Conservation (phyloP, 2,888 invertebrate genomes). For the Unio pictorum region DNA sequence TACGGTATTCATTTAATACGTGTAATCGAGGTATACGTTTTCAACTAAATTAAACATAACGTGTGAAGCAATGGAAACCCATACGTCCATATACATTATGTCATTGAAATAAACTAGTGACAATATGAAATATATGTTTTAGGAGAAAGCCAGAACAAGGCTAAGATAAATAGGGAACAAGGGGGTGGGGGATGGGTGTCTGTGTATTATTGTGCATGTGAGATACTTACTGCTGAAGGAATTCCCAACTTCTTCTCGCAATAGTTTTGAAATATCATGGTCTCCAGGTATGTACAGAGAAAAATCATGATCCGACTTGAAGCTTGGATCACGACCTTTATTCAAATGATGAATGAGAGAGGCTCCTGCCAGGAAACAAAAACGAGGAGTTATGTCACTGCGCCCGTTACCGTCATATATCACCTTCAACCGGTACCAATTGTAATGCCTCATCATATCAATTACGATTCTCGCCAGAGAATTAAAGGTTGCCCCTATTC, state of each 20-base stretch:
- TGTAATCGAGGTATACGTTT: no score
- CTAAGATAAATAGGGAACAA: no score
- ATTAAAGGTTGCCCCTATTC: slow-evolving; percentile 56
- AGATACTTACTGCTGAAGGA: slow-evolving; percentile 46
- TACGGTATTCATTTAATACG: no score
- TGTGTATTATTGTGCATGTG: not conserved
- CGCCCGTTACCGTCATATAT: slow-evolving; percentile 84
- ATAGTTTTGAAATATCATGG: slow-evolving; percentile 25
- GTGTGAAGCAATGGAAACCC: no score
- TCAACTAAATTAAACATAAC: no score
- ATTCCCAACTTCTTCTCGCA: slow-evolving; percentile 50
- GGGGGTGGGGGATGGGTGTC: not conserved
- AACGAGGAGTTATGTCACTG: slow-evolving; percentile 78
- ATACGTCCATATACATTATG: no score
- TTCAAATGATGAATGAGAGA: slow-evolving; percentile 78
- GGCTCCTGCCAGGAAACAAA: slow-evolving; percentile 85
- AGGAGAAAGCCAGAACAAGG: no score
- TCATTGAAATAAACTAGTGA: no score
- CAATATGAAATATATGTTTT: no score
- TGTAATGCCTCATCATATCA: slow-evolving; percentile 20
- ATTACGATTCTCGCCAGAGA: slow-evolving; percentile 34
- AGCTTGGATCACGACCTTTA: slow-evolving; percentile 4
- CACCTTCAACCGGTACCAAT: slow-evolving; percentile 73
- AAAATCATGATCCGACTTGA: slow-evolving; percentile 40
- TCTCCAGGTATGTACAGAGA: slow-evolving; percentile 20